Percentiles rank a stretch among this genome's conserved stretches.
Conservation (phyloP, 2,888 invertebrate species). For the Baronia brevicornis region DNA sequence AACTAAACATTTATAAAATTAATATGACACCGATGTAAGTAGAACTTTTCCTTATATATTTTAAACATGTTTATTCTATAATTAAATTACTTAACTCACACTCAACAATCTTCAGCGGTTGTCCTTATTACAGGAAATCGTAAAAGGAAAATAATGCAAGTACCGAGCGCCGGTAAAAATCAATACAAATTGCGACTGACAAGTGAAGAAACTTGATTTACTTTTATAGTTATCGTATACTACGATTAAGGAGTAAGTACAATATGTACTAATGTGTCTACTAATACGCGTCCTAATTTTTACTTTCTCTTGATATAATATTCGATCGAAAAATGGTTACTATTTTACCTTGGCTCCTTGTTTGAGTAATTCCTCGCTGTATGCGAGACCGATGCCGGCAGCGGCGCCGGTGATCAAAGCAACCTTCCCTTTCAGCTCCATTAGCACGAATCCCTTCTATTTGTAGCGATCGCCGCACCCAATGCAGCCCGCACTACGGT, state of each 20-base stretch:
- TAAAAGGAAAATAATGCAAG: conserved; percentile 35
- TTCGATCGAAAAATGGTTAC: conserved; percentile 24
- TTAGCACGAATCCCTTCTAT: conserved; percentile 39
- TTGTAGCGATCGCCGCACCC: conserved; percentile 38
- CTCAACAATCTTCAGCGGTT: no score
- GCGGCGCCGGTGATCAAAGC: conserved; percentile 84
- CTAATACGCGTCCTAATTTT: no score
- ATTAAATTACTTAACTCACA: no score
- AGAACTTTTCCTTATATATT: no score
- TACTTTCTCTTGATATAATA: no score
- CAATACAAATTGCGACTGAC: conserved; percentile 47
- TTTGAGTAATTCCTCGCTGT: conserved; percentile 81
- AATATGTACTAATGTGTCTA: no score
- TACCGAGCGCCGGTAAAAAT: conserved; percentile 51
- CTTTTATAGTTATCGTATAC: no score
- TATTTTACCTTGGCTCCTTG: conserved; percentile 82
- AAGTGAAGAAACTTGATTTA: conserved; percentile 18
- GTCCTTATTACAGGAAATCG: conserved; percentile 34
- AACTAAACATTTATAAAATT: no score
- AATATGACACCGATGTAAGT: no score
- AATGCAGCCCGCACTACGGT: conserved; percentile 34
- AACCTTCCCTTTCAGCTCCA: conserved; percentile 85
- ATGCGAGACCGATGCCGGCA: conserved; percentile 83
- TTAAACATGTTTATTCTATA: no score
- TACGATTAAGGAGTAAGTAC: no score